Evolutionary conservation across 2,113 vertebrate genomes (phyloP), one percentile per base, ranked within the genome.

Genomic region (Grantiella picta): DNA sequence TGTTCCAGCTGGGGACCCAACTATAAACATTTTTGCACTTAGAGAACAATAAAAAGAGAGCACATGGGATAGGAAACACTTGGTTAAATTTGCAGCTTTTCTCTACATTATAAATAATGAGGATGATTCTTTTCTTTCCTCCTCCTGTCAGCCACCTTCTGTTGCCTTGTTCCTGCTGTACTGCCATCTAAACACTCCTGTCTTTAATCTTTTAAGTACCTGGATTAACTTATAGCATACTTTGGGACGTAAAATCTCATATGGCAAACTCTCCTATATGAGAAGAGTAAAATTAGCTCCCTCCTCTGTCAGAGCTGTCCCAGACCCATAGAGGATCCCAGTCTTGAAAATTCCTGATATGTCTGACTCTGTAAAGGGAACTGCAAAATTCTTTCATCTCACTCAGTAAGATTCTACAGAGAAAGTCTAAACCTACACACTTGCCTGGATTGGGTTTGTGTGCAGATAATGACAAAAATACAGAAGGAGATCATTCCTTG

Each of bases 21-120:
- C 79, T 71, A 86, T 90, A 90, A 94, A 91, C 52, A 90, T 75
- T 88, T 93, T 90, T 88, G 71, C 72, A 93, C 76, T 93, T 88
- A 80, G 40, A 82, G 36, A 89, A 56, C 49, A 71, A 89, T 92
- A 95, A 87, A 91, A 91, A 72, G 40, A 90, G 38, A 82, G 77
- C 73, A 87, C 86, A 86, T 54, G 38, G 68, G 50, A 88, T 29
- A 40, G 27, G 65, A 92, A 94, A 83, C 83, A 86, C 54, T 94
- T 64, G 50, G 57, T 80, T 82, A 91, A 79, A 95, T 79, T 90
- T 92, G 79, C 75, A 86, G 52, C 49, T 90, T 94, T 96, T 83
- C 61, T 83, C 44, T 81, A 52, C 3, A 8, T 71, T 90, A 86
- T 75, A 90, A 90, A 65, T 71, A 94, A 89, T 33, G 29, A 89